Percentiles rank a stretch among this genome's conserved stretches.
Evolutionary conservation across 23 tunicate genomes (phyloP).

Genomic region (Halocynthia aurantium): DNA sequence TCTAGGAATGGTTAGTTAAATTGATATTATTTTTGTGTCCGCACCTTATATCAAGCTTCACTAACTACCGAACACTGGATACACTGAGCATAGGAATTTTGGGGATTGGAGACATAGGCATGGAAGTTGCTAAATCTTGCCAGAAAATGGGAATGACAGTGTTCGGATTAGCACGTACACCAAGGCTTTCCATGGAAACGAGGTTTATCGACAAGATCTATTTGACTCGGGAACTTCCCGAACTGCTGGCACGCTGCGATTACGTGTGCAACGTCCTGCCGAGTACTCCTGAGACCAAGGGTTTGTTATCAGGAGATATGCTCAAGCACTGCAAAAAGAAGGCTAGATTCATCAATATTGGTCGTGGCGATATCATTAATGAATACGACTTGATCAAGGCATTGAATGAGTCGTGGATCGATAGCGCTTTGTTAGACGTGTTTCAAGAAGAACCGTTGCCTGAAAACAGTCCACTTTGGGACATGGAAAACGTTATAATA

Average conservation of each 20-base stretch:
- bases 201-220: constrained; percentile 20
- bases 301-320: constrained; percentile 18
- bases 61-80: not conserved
- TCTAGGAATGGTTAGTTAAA: no score
- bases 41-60: no score
- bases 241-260: constrained; percentile 25
- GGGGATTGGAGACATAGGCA: constrained; percentile 44
- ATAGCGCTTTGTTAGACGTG: constrained; percentile 32
- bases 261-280: constrained; percentile 46
- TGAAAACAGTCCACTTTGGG: constrained; percentile 21
- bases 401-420: constrained; percentile 23
- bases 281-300: constrained; percentile 25
- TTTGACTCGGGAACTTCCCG: constrained; percentile 3
- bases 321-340: constrained; percentile 18
- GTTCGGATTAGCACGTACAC: constrained; percentile 11
- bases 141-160: constrained; percentile 26
- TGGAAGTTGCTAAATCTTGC: constrained; percentile 19
- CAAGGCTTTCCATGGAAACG: not conserved
- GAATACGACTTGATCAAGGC: constrained; percentile 26
- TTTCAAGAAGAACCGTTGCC: constrained; percentile 39
- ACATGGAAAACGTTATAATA: constrained; percentile 27
- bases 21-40: no score
- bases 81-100: constrained; percentile 24
- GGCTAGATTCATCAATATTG: constrained; percentile 38
- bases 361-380: constrained; percentile 37